A percentile compares a stretch with the other conserved stretches of the same genome.
These are phyloP conservation scores for Pungitius pungitius DNA, from an alignment of 2,113 vertebrate species.

Conservation along the genomic window DNA sequence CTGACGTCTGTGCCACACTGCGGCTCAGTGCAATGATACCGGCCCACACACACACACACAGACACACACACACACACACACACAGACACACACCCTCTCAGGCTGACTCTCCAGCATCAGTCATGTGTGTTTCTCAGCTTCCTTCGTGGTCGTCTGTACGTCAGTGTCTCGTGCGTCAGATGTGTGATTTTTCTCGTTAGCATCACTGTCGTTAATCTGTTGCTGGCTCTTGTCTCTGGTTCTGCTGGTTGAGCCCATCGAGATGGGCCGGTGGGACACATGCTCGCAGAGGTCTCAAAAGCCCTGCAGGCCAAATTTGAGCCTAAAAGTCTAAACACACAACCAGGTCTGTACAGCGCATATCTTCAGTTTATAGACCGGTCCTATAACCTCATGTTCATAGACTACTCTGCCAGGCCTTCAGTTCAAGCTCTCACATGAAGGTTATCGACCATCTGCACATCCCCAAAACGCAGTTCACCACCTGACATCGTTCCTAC, in stretches of 20 bases:
- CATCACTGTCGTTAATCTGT: constrained; percentile 2
- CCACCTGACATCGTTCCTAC: too few relatives aligned
- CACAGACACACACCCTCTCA: constrained; percentile 8
- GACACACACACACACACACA: constrained; percentile 20
- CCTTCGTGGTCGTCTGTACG: constrained; percentile 12
- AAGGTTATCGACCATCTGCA: neutral
- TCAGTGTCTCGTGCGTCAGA: constrained; percentile 38
- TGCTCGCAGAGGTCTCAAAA: neutral
- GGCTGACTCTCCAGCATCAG: constrained; percentile 4
- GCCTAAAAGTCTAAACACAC: neutral
- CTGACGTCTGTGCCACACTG: constrained; percentile 41
- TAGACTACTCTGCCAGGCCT: neutral
- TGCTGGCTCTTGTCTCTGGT: constrained; percentile 13
- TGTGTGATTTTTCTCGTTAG: constrained; percentile 31
- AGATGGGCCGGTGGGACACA: constrained; percentile 21
- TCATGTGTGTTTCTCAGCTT: constrained; percentile 12
- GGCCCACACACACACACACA: constrained; percentile 24
- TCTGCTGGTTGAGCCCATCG: constrained; percentile 20
- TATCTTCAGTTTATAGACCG: neutral
- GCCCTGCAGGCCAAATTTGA: neutral
- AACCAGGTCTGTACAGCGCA: too few relatives aligned
- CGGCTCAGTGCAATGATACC: constrained; percentile 20
- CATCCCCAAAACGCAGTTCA: too few relatives aligned
- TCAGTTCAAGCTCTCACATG: neutral
- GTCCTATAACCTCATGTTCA: neutral